Conservation (phyloP, 2,888 invertebrate species). For the Alsophila aescularia region DNA sequence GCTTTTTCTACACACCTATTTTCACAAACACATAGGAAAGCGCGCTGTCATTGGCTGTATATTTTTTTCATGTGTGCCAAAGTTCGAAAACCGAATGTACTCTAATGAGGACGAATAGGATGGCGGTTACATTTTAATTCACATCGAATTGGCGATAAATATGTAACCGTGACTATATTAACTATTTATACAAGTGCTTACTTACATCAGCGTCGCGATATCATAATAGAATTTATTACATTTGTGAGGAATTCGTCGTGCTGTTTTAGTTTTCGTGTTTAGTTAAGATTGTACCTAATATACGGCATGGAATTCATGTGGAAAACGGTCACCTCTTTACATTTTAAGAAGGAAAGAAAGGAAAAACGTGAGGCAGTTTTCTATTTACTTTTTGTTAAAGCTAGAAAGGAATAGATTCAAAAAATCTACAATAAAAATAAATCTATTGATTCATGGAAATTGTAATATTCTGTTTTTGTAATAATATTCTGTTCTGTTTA, state of each 20-base stretch:
- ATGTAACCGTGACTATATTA: constrained; percentile 5
- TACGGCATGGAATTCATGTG: too few relatives aligned
- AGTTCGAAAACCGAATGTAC: constrained; percentile 39
- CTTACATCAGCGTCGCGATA: constrained; percentile 7
- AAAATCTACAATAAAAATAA: too few relatives aligned
- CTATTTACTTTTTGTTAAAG: too few relatives aligned
- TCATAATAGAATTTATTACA: neutral
- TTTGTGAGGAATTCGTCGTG: neutral
- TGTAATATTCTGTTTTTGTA: too few relatives aligned
- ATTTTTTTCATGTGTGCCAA: constrained; percentile 38
- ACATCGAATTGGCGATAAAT: constrained; percentile 30
- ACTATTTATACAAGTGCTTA: constrained; percentile 1
- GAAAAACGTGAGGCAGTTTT: too few relatives aligned
- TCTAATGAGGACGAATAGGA: constrained; percentile 56
- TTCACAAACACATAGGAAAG: constrained; percentile 40
- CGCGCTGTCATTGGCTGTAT: constrained; percentile 37
- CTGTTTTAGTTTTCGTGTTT: neutral
- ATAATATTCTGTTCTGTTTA: too few relatives aligned
- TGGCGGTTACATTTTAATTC: constrained; percentile 50
- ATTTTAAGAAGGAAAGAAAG: neutral
- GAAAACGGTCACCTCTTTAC: neutral
- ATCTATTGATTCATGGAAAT: too few relatives aligned
- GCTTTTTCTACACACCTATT: constrained; percentile 46
- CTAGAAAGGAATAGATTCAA: too few relatives aligned
- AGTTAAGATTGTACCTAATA: too few relatives aligned